Evolutionary conservation across 2,888 invertebrate genomes (phyloP).

Genomic region (Leptogaster cylindrica): DNA sequence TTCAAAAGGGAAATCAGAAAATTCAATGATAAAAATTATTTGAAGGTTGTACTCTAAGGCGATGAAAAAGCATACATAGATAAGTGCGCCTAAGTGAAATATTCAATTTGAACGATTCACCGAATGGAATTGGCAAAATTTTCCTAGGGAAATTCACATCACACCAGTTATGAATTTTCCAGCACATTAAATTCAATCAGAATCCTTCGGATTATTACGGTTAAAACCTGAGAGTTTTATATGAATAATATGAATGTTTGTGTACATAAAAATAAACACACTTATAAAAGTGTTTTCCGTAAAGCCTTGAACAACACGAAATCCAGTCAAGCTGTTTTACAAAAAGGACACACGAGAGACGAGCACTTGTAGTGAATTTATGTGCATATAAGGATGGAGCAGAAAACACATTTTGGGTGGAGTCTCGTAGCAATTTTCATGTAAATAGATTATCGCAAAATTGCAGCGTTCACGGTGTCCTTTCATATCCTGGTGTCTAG

Average conservation of each 20-base stretch:
- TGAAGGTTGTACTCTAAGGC: too few species aligned
- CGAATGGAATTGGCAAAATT: conserved; percentile 17
- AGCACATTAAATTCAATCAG: conserved; percentile 35
- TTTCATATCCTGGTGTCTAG: conserved; percentile 1
- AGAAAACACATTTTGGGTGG: conserved; percentile 35
- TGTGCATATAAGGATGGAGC: not conserved
- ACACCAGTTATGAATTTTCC: conserved; percentile 22
- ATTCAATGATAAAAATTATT: conserved; percentile 24
- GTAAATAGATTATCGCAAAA: conserved; percentile 39
- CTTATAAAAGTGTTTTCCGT: too few species aligned
- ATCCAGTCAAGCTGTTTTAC: not conserved
- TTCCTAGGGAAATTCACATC: conserved; percentile 18
- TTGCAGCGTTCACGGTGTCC: conserved; percentile 37
- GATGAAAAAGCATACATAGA: not conserved
- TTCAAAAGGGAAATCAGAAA: conserved; percentile 15
- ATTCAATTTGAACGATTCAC: conserved; percentile 23
- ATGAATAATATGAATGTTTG: too few species aligned
- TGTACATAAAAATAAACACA: too few species aligned
- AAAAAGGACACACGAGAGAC: not conserved
- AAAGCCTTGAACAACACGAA: not conserved
- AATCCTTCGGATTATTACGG: not conserved
- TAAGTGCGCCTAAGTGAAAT: not conserved
- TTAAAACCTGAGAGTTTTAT: not conserved
- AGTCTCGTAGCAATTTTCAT: conserved; percentile 29
- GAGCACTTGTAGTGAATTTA: conserved; percentile 32